phyloP scores from a whole-genome alignment of 1,140 invertebrate genomes.

The Tetramorium parvispinum region DNA sequence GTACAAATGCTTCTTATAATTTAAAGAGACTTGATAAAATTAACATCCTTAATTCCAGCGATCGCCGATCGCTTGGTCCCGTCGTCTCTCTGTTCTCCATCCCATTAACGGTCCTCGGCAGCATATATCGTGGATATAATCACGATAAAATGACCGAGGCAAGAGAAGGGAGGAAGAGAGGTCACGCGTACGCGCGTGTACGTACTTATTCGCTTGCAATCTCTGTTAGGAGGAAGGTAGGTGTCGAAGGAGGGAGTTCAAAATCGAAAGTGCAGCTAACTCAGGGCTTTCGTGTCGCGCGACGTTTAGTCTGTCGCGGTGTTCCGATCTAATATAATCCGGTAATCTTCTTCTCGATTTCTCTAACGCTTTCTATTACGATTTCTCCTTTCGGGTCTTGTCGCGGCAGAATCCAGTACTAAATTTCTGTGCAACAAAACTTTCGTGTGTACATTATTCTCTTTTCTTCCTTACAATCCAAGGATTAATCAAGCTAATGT shows the following conservation, averaged over 20 bases:
- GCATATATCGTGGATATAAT: conserved; percentile 1
- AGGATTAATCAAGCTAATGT: neutral
- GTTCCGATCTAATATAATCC: conserved; percentile 42
- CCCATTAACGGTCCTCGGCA: neutral
- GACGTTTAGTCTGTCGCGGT: conserved; percentile 29
- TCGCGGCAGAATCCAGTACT: neutral
- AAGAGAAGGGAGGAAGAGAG: conserved; percentile 20
- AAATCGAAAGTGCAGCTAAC: conserved; percentile 54
- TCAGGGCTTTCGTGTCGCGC: conserved; percentile 29
- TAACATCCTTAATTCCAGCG: neutral
- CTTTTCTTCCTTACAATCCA: neutral
- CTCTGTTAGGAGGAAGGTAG: conserved; percentile 34
- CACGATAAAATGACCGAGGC: neutral
- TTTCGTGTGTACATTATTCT: neutral
- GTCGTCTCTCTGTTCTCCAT: neutral
- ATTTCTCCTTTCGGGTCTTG: neutral
- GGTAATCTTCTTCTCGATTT: neutral
- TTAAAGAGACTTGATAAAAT: neutral
- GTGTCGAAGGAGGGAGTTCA: conserved; percentile 51
- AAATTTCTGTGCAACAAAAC: neutral
- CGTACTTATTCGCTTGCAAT: conserved; percentile 24
- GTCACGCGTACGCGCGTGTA: neutral
- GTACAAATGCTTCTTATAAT: neutral
- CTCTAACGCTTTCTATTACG: conserved; percentile 18
- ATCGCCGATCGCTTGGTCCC: neutral